Evolutionary conservation across 37 sponge, comb jelly and placozoan genomes (phyloP).

Genomic region (Dysidea cf. avara): DNA sequence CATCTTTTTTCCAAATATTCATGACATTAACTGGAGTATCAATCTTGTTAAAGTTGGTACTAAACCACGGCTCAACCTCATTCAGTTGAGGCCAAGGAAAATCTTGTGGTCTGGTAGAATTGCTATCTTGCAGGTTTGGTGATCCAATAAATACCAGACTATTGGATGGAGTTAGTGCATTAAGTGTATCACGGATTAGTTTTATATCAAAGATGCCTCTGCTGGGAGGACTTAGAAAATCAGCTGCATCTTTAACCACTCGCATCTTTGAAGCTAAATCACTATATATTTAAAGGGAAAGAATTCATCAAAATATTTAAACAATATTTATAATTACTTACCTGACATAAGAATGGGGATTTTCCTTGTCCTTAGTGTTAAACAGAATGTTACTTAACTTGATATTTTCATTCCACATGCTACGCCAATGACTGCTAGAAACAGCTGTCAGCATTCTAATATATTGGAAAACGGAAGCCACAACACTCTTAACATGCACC

Average conservation of each 20-base stretch:
- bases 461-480: constrained; percentile 37
- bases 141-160: constrained; percentile 48
- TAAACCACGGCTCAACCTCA: constrained; percentile 46
- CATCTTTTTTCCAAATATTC: constrained; percentile 11
- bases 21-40: constrained; percentile 13
- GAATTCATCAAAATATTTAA: not conserved
- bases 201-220: constrained; percentile 28
- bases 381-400: constrained; percentile 13
- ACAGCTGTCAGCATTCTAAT: constrained; percentile 5
- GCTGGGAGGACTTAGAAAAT: constrained; percentile 64
- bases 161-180: constrained; percentile 33
- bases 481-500: constrained; percentile 27
- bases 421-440: not conserved
- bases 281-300: constrained; percentile 10
- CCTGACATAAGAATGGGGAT: constrained; percentile 29
- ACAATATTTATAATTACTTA: constrained; percentile 19
- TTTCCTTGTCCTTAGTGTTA: constrained; percentile 21
- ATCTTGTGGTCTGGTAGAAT: not conserved
- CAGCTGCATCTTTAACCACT: constrained; percentile 37
- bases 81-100: constrained; percentile 28
- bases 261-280: constrained; percentile 47
- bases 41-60: constrained; percentile 7
- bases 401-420: constrained; percentile 26
- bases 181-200: constrained; percentile 7
- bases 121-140: constrained; percentile 1